Conservation (phyloP, 2,113 vertebrate species). For the Penelope pileata region DNA sequence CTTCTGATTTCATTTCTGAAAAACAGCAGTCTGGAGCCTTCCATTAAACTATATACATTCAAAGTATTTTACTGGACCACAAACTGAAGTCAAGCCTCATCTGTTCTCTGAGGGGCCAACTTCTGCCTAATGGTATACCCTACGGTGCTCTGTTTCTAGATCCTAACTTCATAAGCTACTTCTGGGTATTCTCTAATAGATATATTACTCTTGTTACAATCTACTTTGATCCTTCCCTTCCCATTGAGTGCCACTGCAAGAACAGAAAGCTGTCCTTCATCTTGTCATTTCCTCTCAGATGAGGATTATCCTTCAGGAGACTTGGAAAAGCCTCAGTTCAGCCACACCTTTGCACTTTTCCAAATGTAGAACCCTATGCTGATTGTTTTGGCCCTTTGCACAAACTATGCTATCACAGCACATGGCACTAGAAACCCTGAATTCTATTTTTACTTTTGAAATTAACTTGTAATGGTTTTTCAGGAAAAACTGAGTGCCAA, state of each 20-base stretch:
- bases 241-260: background rate
- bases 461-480: background rate
- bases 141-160: background rate
- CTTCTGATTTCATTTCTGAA: background rate
- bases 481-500: background rate
- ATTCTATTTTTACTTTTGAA: background rate
- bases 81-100: background rate
- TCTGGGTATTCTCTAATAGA: background rate
- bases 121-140: background rate
- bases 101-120: background rate
- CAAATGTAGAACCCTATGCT: background rate
- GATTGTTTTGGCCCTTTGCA: background rate
- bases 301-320: background rate
- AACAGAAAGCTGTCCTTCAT: background rate
- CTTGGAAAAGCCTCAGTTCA: background rate
- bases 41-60: background rate
- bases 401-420: background rate
- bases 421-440: background rate
- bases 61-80: background rate
- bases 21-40: background rate
- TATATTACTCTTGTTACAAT: background rate
- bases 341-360: background rate
- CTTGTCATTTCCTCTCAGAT: background rate
- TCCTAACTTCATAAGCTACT: background rate
- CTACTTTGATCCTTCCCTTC: background rate